A percentile compares a stretch with the other conserved stretches of the same genome.
phyloP scores from a whole-genome alignment of 2,113 vertebrate genomes.

The mouse (Mus musculus) region GRCm39 chr8:102255001-102255500 shows the following conservation, averaged over 20 bases:
- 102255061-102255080: not conserved
- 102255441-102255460: constrained; percentile 41
- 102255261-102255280: constrained; percentile 23
- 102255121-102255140: not conserved
- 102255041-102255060: not conserved
- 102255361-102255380: constrained; percentile 28
- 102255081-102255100: not conserved
- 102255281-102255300: constrained; percentile 46
- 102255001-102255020: not conserved
- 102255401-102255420: not conserved
- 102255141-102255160: not conserved
- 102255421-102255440: constrained; percentile 18
- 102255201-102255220: not conserved
- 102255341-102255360: not conserved
- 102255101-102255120: not conserved
- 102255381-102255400: not conserved
- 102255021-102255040: not conserved
- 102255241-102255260: not conserved
- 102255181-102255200: constrained; percentile 19
- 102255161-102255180: constrained; percentile 48
- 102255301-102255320: not conserved
- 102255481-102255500: not conserved
- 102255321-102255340: not conserved
- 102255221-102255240: constrained; percentile 28
- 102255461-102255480: not conserved